A percentile compares a stretch with the other conserved stretches of the same genome.
Evolutionary conservation across 1,140 invertebrate genomes (phyloP).

Genomic region (Bactericera cockerelli): DNA sequence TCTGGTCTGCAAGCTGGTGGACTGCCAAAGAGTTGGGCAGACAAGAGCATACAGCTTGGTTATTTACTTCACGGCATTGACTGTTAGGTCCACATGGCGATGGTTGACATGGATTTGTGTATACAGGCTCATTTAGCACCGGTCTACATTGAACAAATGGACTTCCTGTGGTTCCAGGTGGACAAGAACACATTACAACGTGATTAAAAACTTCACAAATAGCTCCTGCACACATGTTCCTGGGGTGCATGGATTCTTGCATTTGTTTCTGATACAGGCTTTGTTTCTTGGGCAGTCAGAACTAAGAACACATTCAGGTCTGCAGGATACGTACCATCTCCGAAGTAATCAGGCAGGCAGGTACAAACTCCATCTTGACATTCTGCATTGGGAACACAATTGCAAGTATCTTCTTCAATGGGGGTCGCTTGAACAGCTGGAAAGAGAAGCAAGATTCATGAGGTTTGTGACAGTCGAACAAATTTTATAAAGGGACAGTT

Average conservation of each 20-base stretch:
- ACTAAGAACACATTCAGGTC: slow-evolving; percentile 70
- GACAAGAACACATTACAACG: slow-evolving; percentile 50
- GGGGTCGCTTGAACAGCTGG: slow-evolving; percentile 20
- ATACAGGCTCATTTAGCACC: slow-evolving; percentile 33
- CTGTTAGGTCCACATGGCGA: slow-evolving; percentile 55
- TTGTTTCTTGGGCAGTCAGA: slow-evolving; percentile 60
- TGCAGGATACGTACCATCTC: slow-evolving; percentile 49
- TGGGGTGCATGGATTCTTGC: slow-evolving; percentile 53
- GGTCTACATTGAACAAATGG: slow-evolving; percentile 51
- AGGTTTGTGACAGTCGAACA: too few species aligned
- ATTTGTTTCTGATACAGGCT: slow-evolving; percentile 60
- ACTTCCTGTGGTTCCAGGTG: slow-evolving; percentile 51
- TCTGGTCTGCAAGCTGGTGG: slow-evolving; percentile 36
- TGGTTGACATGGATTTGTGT: slow-evolving; percentile 35
- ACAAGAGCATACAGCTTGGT: slow-evolving; percentile 40
- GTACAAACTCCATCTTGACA: slow-evolving; percentile 46
- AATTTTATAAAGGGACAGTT: too few species aligned
- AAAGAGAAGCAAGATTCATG: slow-evolving; percentile 47
- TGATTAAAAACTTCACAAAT: slow-evolving; percentile 54
- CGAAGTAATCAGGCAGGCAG: slow-evolving; percentile 48
- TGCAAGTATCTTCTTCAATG: slow-evolving; percentile 41
- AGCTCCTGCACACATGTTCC: slow-evolving; percentile 60
- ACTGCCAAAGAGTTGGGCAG: slow-evolving; percentile 29
- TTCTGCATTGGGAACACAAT: slow-evolving; percentile 49
- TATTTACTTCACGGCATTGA: slow-evolving; percentile 38